Evolutionary conservation across 2,113 vertebrate species (phyloP).

Genomic region (Pteruthius melanotis): DNA sequence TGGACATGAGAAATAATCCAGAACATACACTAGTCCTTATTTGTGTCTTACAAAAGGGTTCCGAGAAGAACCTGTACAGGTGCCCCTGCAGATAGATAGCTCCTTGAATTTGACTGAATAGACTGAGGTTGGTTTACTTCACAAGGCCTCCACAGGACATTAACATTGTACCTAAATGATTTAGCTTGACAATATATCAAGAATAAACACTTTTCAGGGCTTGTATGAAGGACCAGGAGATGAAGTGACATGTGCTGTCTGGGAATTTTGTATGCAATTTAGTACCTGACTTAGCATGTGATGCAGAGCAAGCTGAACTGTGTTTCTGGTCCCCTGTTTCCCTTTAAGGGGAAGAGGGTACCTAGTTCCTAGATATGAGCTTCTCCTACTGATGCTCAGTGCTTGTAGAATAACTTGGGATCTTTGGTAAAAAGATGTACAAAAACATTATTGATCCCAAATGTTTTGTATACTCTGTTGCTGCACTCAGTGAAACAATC

Average conservation of each 20-base stretch:
- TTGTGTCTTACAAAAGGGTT: not conserved
- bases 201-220: not conserved
- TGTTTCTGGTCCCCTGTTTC: not conserved
- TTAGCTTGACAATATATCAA: not conserved
- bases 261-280: not conserved
- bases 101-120: not conserved
- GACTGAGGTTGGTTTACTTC: not conserved
- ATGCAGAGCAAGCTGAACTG: not conserved
- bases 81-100: not conserved
- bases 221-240: not conserved
- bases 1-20: not conserved
- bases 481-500: conserved; percentile 32
- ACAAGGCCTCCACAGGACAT: not conserved
- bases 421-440: not conserved
- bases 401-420: not conserved
- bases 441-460: conserved; percentile 38
- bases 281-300: not conserved
- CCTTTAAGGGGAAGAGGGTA: not conserved
- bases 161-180: not conserved
- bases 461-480: conserved; percentile 30
- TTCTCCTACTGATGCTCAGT: not conserved
- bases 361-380: not conserved
- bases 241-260: not conserved
- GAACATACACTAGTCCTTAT: not conserved
- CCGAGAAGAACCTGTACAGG: not conserved